Evolutionary conservation across 2,888 invertebrate species (phyloP).

Genomic region (Theretra japonica): DNA sequence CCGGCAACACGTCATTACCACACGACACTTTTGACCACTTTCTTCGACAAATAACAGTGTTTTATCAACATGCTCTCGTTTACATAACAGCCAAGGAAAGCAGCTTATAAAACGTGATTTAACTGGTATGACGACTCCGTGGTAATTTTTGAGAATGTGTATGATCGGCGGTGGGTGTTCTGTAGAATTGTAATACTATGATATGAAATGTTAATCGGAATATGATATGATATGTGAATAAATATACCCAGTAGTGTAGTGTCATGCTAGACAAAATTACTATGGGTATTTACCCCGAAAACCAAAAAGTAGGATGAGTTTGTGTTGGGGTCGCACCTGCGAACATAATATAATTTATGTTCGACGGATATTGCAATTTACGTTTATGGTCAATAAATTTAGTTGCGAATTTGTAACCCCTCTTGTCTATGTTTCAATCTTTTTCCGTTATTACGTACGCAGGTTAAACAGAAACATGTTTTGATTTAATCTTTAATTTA

Average conservation of each 20-base stretch:
- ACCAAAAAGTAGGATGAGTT: too few relatives aligned
- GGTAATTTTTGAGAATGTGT: too few relatives aligned
- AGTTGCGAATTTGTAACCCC: background rate
- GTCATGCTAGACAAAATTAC: too few relatives aligned
- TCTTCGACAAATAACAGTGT: constrained; percentile 11
- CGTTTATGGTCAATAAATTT: background rate
- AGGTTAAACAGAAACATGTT: background rate
- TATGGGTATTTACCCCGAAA: too few relatives aligned
- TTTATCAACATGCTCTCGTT: constrained; percentile 1
- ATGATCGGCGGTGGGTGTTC: too few relatives aligned
- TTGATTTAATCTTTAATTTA: background rate
- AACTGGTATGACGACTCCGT: background rate
- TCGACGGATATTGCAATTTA: background rate
- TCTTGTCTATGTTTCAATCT: background rate
- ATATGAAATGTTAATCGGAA: too few relatives aligned
- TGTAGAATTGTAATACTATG: too few relatives aligned
- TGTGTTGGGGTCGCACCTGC: too few relatives aligned
- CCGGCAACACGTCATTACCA: constrained; percentile 3
- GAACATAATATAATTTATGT: background rate
- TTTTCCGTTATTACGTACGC: background rate
- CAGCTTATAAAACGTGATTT: background rate
- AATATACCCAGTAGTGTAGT: too few relatives aligned
- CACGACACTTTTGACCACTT: constrained; percentile 15
- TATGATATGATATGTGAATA: too few relatives aligned
- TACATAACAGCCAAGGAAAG: constrained; percentile 20